Conservation (phyloP, 1,140 invertebrate genomes). For the Pollicipes pollicipes region DNA sequence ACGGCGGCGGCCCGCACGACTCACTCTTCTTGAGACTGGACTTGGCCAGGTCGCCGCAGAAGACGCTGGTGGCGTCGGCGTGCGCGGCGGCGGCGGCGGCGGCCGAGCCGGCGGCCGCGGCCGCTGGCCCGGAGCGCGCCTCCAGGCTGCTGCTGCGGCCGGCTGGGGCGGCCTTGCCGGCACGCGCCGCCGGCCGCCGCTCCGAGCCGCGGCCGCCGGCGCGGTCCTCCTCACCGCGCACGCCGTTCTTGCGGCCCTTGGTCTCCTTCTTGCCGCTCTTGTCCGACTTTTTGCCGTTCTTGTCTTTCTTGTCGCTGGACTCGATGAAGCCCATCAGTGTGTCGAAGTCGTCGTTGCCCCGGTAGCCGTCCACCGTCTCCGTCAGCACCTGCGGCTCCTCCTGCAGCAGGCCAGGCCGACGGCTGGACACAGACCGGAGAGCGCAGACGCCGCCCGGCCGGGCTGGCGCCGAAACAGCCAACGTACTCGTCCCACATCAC, state of each 20-base stretch:
- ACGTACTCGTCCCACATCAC: no score
- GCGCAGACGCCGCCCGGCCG: no score
- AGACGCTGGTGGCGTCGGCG: neutral
- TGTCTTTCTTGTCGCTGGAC: neutral
- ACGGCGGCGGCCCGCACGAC: neutral
- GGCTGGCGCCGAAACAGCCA: no score
- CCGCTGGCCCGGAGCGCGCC: no score
- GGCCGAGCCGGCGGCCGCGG: no score
- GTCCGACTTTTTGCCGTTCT: neutral
- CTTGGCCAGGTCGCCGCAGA: neutral
- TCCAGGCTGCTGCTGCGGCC: neutral
- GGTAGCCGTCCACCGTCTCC: neutral
- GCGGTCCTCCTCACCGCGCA: neutral
- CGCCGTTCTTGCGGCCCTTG: neutral
- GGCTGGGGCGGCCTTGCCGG: neutral
- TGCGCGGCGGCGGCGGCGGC: no score
- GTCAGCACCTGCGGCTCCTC: neutral
- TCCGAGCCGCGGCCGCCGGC: neutral
- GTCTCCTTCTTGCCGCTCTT: neutral
- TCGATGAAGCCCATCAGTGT: neutral
- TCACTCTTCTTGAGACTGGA: neutral
- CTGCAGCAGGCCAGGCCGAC: no score
- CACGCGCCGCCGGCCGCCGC: no score
- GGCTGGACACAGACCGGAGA: no score
- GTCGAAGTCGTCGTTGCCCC: neutral